Conservation (phyloP, 2,113 vertebrate species). For the Neomonachus schauinslandi region DNA sequence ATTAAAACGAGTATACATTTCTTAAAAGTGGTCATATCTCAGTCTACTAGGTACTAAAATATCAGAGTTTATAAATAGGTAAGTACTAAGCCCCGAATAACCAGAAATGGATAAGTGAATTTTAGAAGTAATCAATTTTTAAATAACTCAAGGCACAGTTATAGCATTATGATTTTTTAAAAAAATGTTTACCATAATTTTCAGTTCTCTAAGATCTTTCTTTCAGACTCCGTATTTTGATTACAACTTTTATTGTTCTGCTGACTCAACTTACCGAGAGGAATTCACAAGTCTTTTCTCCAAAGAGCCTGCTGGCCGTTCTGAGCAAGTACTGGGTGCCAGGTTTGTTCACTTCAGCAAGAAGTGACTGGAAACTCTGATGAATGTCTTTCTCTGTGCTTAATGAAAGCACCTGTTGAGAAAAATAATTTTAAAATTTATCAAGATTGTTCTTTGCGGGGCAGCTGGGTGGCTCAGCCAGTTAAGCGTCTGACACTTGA, state of each 20-base stretch:
- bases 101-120: not conserved
- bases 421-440: not conserved
- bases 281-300: conserved; percentile 66
- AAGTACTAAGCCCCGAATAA: not conserved
- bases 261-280: conserved; percentile 63
- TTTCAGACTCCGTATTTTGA: not conserved
- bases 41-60: not conserved
- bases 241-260: not conserved
- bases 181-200: not conserved
- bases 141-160: not conserved
- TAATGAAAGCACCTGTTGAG: conserved; percentile 55
- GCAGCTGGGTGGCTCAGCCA: not conserved
- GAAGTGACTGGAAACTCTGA: conserved; percentile 61
- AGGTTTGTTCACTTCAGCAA: conserved; percentile 62
- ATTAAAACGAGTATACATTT: not conserved
- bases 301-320: conserved; percentile 75
- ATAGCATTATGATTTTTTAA: not conserved
- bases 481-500: not conserved
- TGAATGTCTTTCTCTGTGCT: conserved; percentile 45
- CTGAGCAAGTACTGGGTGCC: conserved; percentile 62
- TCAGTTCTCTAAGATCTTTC: not conserved
- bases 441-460: not conserved
- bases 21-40: not conserved
- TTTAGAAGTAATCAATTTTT: not conserved
- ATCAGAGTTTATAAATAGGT: not conserved